Conservation (phyloP, 2,113 vertebrate genomes). For the Litocranius walleri region DNA sequence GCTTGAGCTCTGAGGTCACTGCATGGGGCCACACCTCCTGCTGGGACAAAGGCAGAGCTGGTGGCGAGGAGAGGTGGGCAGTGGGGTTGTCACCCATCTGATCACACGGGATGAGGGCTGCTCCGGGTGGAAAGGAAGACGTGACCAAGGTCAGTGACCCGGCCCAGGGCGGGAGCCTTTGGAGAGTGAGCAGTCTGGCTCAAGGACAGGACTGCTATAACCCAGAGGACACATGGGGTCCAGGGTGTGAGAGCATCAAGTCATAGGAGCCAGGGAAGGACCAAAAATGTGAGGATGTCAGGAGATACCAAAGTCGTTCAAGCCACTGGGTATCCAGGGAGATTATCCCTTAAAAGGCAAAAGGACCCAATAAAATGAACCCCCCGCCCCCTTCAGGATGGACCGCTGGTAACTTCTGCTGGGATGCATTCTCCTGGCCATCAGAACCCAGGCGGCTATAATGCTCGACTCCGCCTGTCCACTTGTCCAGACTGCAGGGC, state of each 20-base stretch:
- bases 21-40: background rate
- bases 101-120: accelerated
- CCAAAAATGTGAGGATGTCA: background rate
- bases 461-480: background rate
- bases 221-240: too few species aligned
- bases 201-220: accelerated
- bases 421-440: background rate
- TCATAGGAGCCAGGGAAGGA: background rate
- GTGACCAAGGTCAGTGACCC: accelerated
- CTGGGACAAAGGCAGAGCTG: background rate
- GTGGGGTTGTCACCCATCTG: background rate
- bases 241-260: background rate
- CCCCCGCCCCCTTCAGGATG: accelerated
- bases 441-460: accelerated
- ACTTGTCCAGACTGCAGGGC: background rate
- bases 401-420: background rate
- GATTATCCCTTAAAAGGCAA: background rate
- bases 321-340: background rate
- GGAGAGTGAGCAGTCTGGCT: background rate
- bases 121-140: background rate
- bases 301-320: accelerated
- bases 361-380: background rate
- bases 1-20: background rate
- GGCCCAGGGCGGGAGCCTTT: background rate
- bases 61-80: background rate